phyloP scores from a whole-genome alignment of 2,797 vertebrate genomes.

The Cottoperca gobio region DNA sequence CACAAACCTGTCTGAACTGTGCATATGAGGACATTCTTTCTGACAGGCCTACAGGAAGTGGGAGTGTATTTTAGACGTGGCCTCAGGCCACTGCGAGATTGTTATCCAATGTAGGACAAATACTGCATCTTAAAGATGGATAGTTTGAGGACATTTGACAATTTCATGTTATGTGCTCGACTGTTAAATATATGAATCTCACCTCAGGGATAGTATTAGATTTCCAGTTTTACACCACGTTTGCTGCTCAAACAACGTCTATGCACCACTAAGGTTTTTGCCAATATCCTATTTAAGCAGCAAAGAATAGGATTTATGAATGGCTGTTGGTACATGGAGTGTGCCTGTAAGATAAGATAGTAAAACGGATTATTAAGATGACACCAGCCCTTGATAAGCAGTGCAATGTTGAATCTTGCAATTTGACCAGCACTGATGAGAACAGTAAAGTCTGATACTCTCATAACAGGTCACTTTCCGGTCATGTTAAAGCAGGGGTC shows the following conservation, averaged over 20 bases:
- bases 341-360: conserved; percentile 75
- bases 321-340: conserved; percentile 57
- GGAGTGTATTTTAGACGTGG: conserved; percentile 36
- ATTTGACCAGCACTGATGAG: conserved; percentile 2
- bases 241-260: conserved; percentile 33
- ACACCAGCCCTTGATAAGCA: conserved; percentile 53
- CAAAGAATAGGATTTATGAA: conserved; percentile 46
- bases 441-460: conserved; percentile 13
- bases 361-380: conserved; percentile 55
- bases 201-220: conserved; percentile 36
- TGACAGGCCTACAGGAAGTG: conserved; percentile 61
- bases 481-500: too few species aligned
- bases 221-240: conserved; percentile 43
- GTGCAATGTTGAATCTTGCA: conserved; percentile 35
- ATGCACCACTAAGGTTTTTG: conserved; percentile 30
- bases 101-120: conserved; percentile 58
- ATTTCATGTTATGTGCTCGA: conserved; percentile 33
- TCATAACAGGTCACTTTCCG: conserved; percentile 8
- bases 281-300: conserved; percentile 48
- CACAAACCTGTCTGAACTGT: conserved; percentile 43
- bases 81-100: conserved; percentile 47
- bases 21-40: conserved; percentile 64
- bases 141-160: conserved; percentile 42
- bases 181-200: conserved; percentile 33
- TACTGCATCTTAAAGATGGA: conserved; percentile 21